These are phyloP conservation scores for Lepilemur septentrionalis DNA, from an alignment of 2,797 vertebrate genomes.

Conservation along the genomic window DNA sequence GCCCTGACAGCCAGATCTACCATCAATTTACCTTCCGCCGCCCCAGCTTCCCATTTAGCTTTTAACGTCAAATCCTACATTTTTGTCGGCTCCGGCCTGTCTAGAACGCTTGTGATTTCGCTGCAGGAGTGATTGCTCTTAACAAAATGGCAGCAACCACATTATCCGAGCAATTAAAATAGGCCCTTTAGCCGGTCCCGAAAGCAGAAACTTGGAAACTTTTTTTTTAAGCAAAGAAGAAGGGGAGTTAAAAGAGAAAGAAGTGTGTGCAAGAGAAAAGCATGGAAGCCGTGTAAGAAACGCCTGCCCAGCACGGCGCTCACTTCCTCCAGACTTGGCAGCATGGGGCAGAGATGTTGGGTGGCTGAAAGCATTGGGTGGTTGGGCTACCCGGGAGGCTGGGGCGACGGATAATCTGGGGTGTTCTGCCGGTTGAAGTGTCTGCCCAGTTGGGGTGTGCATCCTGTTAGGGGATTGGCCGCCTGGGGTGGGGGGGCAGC, in stretches of 20 bases:
- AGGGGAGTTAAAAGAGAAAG: neutral
- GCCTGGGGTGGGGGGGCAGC: neutral
- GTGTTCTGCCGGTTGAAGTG: neutral
- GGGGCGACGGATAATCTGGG: neutral
- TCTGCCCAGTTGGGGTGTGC: neutral
- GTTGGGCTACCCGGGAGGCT: neutral
- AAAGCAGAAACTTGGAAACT: neutral
- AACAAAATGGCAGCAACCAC: conserved; percentile 85
- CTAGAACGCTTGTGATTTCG: conserved; percentile 87
- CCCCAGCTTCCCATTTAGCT: conserved; percentile 88
- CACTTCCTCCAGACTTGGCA: neutral
- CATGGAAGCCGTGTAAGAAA: neutral
- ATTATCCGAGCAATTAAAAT: conserved; percentile 86
- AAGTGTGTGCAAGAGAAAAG: neutral
- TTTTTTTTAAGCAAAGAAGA: conserved; percentile 42
- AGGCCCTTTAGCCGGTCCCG: conserved; percentile 62
- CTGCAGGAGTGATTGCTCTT: conserved; percentile 84
- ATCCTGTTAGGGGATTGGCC: neutral
- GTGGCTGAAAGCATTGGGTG: neutral
- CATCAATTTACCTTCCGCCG: conserved; percentile 88
- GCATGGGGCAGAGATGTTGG: neutral
- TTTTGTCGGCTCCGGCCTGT: conserved; percentile 92
- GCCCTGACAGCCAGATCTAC: conserved; percentile 86
- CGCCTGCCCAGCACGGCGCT: neutral
- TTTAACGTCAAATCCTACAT: conserved; percentile 92